Conservation (phyloP, 2,888 invertebrate species). For the Acholoe squamosa region DNA sequence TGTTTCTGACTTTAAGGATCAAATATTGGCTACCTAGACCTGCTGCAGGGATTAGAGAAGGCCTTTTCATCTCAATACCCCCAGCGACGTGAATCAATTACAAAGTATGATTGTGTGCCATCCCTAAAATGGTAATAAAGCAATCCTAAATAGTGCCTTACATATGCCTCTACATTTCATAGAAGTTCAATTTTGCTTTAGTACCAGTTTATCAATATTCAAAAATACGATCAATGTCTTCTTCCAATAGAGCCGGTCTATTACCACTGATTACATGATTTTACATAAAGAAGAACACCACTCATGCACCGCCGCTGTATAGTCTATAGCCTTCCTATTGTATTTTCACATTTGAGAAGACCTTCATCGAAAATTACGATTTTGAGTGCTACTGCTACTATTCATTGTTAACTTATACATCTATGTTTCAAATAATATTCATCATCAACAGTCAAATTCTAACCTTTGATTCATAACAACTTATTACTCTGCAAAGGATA, state of each 20-base stretch:
- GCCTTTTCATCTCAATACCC: background rate
- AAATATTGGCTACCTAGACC: background rate
- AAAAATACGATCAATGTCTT: constrained; percentile 42
- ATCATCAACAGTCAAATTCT: constrained; percentile 35
- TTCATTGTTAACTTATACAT: background rate
- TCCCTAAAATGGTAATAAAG: background rate
- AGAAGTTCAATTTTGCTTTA: background rate
- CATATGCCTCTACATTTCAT: background rate
- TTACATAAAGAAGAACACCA: background rate
- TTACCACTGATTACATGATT: background rate
- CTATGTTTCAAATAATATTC: constrained; percentile 6
- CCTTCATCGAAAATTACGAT: background rate
- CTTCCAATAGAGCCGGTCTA: background rate
- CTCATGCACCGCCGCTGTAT: background rate
- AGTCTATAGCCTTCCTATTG: background rate
- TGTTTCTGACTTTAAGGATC: background rate
- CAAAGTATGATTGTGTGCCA: background rate
- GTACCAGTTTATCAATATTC: background rate
- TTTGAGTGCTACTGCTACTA: background rate
- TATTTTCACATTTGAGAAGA: background rate
- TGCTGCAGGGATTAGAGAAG: background rate
- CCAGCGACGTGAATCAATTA: constrained; percentile 1
- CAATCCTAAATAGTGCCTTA: background rate
- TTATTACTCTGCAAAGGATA: background rate
- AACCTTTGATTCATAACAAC: constrained; percentile 40